phyloP scores from a whole-genome alignment of 2,113 vertebrate species.

The Passer domesticus region DNA sequence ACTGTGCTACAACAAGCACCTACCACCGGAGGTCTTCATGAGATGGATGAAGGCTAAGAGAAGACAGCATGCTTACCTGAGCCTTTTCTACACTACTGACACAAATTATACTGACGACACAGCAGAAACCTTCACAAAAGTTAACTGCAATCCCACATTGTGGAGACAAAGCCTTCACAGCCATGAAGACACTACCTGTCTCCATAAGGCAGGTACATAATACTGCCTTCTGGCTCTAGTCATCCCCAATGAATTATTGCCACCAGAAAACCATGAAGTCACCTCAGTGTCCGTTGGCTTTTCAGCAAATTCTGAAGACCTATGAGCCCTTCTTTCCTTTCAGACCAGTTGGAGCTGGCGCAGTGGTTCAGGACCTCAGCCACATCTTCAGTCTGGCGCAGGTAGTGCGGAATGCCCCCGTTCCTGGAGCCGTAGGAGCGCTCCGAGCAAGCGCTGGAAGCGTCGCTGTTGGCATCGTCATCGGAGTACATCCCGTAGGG shows the following conservation, averaged over 20 bases:
- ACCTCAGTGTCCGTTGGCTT: constrained; percentile 96
- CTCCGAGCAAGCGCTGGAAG: constrained; percentile 95
- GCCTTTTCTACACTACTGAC: neutral
- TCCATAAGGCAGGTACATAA: neutral
- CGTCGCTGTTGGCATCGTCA: constrained; percentile 96
- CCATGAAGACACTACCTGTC: neutral
- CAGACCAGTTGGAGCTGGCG: constrained; percentile 98
- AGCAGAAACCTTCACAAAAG: neutral
- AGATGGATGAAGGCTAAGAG: neutral
- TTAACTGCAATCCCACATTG: neutral
- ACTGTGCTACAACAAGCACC: neutral
- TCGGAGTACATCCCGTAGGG: constrained; percentile 97
- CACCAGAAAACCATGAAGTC: neutral
- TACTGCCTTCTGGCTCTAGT: neutral
- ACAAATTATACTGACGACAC: neutral
- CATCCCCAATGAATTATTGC: neutral
- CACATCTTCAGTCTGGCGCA: constrained; percentile 95
- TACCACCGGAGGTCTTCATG: neutral
- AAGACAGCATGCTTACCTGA: neutral
- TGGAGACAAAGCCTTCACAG: neutral
- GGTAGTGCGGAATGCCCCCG: constrained; percentile 92
- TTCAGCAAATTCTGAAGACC: constrained; percentile 96
- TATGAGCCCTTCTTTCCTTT: constrained; percentile 95
- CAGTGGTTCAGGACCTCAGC: constrained; percentile 98
- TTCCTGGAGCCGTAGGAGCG: constrained; percentile 93